Percentiles rank a stretch among this genome's conserved stretches.
phyloP scores from a whole-genome alignment of 2,113 vertebrate genomes.

The Pampusana beccarii region DNA sequence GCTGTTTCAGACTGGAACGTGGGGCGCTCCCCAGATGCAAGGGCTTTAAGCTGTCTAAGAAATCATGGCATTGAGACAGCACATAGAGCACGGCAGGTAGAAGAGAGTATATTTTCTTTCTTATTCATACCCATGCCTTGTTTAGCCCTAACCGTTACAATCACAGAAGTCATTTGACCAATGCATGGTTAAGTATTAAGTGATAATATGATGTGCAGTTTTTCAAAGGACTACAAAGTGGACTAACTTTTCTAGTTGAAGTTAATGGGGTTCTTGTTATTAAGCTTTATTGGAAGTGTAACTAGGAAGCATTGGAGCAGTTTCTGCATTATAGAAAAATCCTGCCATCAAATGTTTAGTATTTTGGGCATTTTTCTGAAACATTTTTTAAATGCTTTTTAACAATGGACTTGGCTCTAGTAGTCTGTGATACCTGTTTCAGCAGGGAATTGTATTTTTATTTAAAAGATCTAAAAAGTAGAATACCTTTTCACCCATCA shows the following conservation, averaged over 20 bases:
- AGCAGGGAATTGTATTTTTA: background rate
- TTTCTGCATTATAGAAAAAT: background rate
- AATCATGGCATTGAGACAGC: conserved; percentile 89
- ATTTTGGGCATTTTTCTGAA: background rate
- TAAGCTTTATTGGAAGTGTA: background rate
- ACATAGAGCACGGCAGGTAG: conserved; percentile 97
- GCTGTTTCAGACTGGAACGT: conserved; percentile 96
- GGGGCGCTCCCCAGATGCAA: conserved; percentile 88
- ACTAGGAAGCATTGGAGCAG: background rate
- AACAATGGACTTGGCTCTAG: background rate
- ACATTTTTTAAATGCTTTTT: background rate
- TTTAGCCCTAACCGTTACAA: background rate
- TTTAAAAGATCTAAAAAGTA: background rate
- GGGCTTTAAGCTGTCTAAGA: conserved; percentile 91
- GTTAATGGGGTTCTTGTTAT: background rate
- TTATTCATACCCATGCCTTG: background rate
- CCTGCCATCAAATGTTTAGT: background rate
- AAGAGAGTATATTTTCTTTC: conserved; percentile 66
- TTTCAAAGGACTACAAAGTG: background rate
- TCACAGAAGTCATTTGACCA: background rate
- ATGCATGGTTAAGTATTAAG: background rate
- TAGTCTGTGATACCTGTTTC: background rate
- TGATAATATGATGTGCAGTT: background rate
- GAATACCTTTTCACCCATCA: background rate
- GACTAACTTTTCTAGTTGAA: background rate